Percentiles rank a stretch among this genome's conserved stretches.
Conservation (phyloP, 2,797 vertebrate species). For the Allobates femoralis region DNA sequence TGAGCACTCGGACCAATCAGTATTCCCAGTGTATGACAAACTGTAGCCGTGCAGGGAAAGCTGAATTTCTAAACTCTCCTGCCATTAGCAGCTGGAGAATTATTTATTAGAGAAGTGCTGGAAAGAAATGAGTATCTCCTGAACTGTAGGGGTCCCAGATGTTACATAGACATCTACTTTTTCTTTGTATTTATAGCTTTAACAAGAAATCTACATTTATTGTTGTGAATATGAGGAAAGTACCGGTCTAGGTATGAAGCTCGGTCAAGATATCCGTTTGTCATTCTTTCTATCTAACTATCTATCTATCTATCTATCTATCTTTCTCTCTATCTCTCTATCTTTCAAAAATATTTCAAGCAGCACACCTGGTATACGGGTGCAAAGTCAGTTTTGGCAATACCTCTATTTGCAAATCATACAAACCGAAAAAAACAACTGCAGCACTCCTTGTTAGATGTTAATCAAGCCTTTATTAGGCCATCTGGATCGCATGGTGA, state of each 20-base stretch:
- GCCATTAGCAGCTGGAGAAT: conserved; percentile 11
- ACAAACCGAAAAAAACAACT: too few species aligned
- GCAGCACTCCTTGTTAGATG: too few species aligned
- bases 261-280: too few species aligned
- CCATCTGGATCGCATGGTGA: too few species aligned
- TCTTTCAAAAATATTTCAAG: too few species aligned
- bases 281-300: too few species aligned
- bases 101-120: conserved; percentile 14
- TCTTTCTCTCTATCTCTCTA: too few species aligned
- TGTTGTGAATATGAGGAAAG: neutral
- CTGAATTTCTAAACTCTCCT: conserved; percentile 2
- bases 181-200: neutral
- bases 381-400: too few species aligned
- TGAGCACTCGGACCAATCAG: neutral
- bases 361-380: too few species aligned
- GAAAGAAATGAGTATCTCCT: conserved; percentile 2
- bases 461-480: too few species aligned
- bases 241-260: neutral
- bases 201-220: neutral
- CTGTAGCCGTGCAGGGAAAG: neutral
- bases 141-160: neutral
- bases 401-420: too few species aligned
- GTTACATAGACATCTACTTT: neutral
- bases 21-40: conserved; percentile 4
- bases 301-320: too few species aligned